Base-by-base conservation (phyloP, 1,140 invertebrate genomes). In the Anastrepha ludens region DNA sequence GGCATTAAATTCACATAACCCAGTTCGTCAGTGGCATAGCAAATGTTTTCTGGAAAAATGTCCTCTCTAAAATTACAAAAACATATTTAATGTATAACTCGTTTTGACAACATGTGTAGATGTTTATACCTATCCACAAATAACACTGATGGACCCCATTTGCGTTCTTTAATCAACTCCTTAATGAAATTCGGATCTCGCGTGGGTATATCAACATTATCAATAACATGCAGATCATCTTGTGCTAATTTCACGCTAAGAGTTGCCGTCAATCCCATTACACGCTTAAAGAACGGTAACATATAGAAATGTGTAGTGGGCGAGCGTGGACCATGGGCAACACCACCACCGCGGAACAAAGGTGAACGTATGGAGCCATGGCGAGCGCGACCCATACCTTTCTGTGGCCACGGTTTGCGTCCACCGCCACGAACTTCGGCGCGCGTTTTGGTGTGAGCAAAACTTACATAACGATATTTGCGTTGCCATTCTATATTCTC, bases 121-220 rank as follows among this genome's bases (percentile, higher is more conserved):
- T 85, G 90, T 47, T 47, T n/a, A 85, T 95, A 97, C 97, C 96
- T 96, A 94, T 99, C 98, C 78, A 99, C 95, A 94, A 99, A 97
- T 0, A 99, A 94, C 50, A 98, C 97, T n/a, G 98, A 98, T 59
- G 98, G 96, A 60, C 98, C 99, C 99, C 99, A 99, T 91, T 96
- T 96, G 90, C 98, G 95, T 86, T 95, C 94, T 89, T 97, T 96
- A 29, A 97, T 95, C 41, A 99, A 93, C 89, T 98, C 96, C 90
- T 96, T 93, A 2, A 99, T 93, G 91, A 96, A 99, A 90, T 95
- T 94, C 6, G 96, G 94, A 90, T 99, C 97, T 70, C 97, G 95
- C n/a, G 96, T 95, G 9, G 98, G 97, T 89, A 99, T 94, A 88
- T 98, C 96, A 17, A 99, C 94, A 91, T 96, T 95, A 88, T 98